Base-by-base conservation (phyloP, 2,888 invertebrate genomes). In the Lochmaea capreae region DNA sequence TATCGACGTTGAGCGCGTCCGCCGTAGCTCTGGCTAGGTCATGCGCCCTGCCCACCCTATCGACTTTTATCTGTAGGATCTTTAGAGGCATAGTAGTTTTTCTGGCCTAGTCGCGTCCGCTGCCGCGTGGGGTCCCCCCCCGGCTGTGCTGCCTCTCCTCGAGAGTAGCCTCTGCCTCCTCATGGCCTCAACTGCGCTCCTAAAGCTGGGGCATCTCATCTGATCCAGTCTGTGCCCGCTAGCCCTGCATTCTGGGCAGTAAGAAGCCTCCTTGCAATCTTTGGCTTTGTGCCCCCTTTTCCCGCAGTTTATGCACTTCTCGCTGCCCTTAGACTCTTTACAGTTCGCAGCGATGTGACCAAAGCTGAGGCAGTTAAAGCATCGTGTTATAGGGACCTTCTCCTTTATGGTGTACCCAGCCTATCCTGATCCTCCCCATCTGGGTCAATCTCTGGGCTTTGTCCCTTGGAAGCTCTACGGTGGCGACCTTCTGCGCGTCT, bases 271-370 rank as follows among this genome's bases (percentile, higher is more conserved):
- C 14, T 6, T 61, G 54, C 77, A 77, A 9, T 68, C 54, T 22
- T 69, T 72, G 1, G 10, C 57, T 14, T 42, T 5, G 26, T 77
- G 76, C 1, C 65, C 71, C 22, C 61, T 39, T 57, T 72, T 18
- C 16, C 76, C 77, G 42, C 74, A 77, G 16, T 71, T 76, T 4
- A 65, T 43, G 39, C 76, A 77, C 1, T 14, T 42, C 12, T 66
- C 39, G 14, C 65, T 73, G 43, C 68, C 61, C 11, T 5, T 54
- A 1, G 62, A 10, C 57, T 73, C 68, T n/a, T n/a, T 61, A 59
- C 74, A 77, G 3, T 69, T 42, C 16, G 16, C 65, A 6, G 63
- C 57, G 8, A 11, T 61, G 33, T 77, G 76, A 3, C 70, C 76
- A 39, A 59, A 59, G 3, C 62, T 65, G 54, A 73, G 67, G 46